Evolutionary conservation across 2,113 vertebrate genomes (phyloP).

Genomic region (Nyctibius bracteatus): DNA sequence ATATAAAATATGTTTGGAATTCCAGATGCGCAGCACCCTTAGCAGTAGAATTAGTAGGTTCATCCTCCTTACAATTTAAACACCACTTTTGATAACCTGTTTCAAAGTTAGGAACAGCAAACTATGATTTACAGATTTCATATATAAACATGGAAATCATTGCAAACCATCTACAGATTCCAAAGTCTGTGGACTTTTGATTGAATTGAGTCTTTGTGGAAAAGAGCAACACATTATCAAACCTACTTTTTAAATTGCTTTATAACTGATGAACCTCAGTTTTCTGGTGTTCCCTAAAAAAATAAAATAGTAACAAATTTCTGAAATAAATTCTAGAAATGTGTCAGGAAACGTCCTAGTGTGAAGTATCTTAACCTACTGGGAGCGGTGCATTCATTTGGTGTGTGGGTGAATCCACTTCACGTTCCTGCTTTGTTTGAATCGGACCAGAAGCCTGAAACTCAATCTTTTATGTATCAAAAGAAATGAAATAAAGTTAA

Average conservation of each 20-base stretch:
- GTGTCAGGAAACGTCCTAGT: neutral
- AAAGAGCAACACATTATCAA: neutral
- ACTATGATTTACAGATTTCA: neutral
- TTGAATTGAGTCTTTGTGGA: neutral
- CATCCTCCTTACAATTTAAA: neutral
- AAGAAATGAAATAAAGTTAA: neutral
- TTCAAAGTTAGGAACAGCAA: neutral
- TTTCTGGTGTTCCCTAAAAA: neutral
- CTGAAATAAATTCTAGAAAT: neutral
- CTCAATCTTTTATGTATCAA: neutral
- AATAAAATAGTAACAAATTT: neutral
- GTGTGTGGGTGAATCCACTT: neutral
- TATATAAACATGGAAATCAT: neutral
- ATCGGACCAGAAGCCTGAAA: neutral
- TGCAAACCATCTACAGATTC: neutral
- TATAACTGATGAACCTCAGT: neutral
- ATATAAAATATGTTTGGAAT: neutral
- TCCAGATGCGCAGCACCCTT: neutral
- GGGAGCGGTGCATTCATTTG: neutral
- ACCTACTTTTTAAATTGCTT: neutral
- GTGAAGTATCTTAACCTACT: neutral
- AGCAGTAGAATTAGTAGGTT: neutral
- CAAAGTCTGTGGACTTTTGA: neutral
- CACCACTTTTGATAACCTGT: neutral
- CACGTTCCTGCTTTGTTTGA: accelerated